A percentile compares a stretch with the other conserved stretches of the same genome.
Evolutionary conservation across 2,797 vertebrate genomes (phyloP).

Genomic region (Naso thynnoides): DNA sequence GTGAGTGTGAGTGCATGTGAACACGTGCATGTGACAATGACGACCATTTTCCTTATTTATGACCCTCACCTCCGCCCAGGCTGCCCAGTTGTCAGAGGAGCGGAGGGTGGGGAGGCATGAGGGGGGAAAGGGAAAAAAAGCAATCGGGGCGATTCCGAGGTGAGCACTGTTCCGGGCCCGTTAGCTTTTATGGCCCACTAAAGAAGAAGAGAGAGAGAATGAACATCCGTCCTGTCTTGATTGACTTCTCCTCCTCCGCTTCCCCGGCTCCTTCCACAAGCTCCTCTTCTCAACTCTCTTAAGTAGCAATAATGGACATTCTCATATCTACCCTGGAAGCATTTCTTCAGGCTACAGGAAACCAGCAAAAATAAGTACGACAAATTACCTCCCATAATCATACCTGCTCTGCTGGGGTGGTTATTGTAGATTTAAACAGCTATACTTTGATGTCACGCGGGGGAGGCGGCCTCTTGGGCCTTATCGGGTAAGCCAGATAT

Average conservation of each 20-base stretch:
- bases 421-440: slow-evolving; percentile 72
- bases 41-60: slow-evolving; percentile 84
- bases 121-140: slow-evolving; percentile 38
- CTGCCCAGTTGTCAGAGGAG: slow-evolving; percentile 77
- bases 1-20: slow-evolving; percentile 24
- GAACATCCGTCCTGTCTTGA: slow-evolving; percentile 77
- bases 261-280: slow-evolving; percentile 51
- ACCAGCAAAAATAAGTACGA: slow-evolving; percentile 65
- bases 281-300: slow-evolving; percentile 66
- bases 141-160: slow-evolving; percentile 72
- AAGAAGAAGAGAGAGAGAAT: slow-evolving; percentile 76
- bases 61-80: slow-evolving; percentile 78
- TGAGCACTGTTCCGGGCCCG: slow-evolving; percentile 78
- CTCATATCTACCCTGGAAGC: slow-evolving; percentile 59
- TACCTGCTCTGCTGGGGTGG: slow-evolving; percentile 61
- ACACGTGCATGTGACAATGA: slow-evolving; percentile 60
- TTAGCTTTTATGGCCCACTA: slow-evolving; percentile 85
- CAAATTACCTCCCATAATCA: slow-evolving; percentile 68
- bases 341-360: slow-evolving; percentile 59
- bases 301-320: slow-evolving; percentile 71
- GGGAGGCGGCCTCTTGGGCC: slow-evolving; percentile 53
- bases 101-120: slow-evolving; percentile 30
- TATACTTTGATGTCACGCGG: slow-evolving; percentile 52
- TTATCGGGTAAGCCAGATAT: slow-evolving; percentile 70
- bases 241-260: slow-evolving; percentile 73